phyloP scores from a whole-genome alignment of 1,140 invertebrate genomes.

The Lethocerus indicus region DNA sequence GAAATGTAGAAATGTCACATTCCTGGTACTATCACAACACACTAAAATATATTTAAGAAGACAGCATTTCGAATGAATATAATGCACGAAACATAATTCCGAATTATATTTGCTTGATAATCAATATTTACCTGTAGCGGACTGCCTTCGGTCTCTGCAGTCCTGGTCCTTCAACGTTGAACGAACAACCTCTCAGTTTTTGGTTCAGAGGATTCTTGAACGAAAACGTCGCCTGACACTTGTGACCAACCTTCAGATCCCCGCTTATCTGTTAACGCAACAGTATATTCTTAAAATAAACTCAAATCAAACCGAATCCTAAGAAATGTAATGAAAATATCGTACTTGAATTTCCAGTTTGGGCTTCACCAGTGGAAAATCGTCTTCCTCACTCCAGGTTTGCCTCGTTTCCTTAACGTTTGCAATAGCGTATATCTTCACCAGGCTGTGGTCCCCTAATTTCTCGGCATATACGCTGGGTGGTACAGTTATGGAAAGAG shows the following conservation, averaged over 20 bases:
- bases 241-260: slow-evolving; percentile 19
- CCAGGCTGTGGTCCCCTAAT: slow-evolving; percentile 45
- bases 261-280: slow-evolving; percentile 9
- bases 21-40: not conserved
- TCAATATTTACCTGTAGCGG: slow-evolving; percentile 28
- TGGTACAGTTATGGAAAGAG: slow-evolving; percentile 8
- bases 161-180: slow-evolving; percentile 49
- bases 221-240: slow-evolving; percentile 26
- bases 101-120: not conserved
- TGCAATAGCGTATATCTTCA: slow-evolving; percentile 48
- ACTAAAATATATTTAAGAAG: not conserved
- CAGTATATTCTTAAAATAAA: not conserved
- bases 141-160: slow-evolving; percentile 33
- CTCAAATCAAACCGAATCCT: not conserved
- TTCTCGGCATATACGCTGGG: slow-evolving; percentile 25
- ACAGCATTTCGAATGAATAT: not conserved
- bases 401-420: slow-evolving; percentile 48
- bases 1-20: not conserved
- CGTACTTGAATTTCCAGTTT: slow-evolving; percentile 32
- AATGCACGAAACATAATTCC: not conserved
- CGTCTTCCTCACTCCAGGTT: slow-evolving; percentile 49
- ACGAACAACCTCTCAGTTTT: slow-evolving; percentile 38
- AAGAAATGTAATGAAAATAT: no score
- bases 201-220: slow-evolving; percentile 47
- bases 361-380: slow-evolving; percentile 46